Conservation (phyloP, 2,113 vertebrate species). For the Rhinopomastus cyanomelas region DNA sequence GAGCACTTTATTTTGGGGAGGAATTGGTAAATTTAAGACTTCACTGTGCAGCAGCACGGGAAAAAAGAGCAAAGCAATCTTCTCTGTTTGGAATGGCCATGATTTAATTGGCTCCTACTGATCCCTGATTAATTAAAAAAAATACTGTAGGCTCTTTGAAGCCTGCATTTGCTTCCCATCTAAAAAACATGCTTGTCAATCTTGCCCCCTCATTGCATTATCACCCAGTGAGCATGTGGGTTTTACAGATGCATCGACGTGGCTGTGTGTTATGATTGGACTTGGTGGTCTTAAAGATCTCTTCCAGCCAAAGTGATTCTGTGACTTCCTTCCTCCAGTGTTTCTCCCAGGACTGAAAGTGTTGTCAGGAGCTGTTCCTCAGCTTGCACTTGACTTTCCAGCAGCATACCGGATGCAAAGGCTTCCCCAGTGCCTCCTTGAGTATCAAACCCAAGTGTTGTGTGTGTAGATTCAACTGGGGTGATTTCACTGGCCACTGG, state of each 20-base stretch:
- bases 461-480: background rate
- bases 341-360: background rate
- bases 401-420: background rate
- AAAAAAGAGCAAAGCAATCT: conserved; percentile 22
- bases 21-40: background rate
- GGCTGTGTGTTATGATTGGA: background rate
- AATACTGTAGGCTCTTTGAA: conserved; percentile 39
- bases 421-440: background rate
- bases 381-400: background rate
- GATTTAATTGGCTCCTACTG: conserved; percentile 52
- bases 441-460: background rate
- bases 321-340: background rate
- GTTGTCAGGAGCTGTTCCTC: background rate
- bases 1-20: background rate
- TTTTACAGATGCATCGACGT: background rate
- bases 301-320: too few relatives aligned
- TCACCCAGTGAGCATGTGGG: background rate
- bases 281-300: too few relatives aligned
- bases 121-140: conserved; percentile 49
- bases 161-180: background rate
- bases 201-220: background rate
- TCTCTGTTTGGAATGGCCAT: background rate
- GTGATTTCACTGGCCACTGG: background rate
- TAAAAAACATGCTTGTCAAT: conserved; percentile 7
- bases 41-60: background rate